Conservation (phyloP, 2,888 invertebrate genomes). For the Glaucopsyche alexis region DNA sequence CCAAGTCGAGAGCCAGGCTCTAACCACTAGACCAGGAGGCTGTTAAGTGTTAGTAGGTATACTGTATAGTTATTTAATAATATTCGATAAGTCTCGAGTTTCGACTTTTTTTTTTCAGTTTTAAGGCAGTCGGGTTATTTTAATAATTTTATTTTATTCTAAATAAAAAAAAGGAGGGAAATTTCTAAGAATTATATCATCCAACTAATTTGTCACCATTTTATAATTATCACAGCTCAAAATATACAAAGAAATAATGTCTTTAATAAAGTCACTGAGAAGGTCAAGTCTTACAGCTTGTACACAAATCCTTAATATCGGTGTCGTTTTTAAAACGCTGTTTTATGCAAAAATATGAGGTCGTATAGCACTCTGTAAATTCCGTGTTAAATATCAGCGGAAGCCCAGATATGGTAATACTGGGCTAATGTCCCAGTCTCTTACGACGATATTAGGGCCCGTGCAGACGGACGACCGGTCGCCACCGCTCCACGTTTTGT, state of each 20-base stretch:
- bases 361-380: conserved; percentile 9
- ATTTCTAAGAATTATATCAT: no score
- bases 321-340: conserved; percentile 20
- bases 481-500: no score
- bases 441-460: not conserved
- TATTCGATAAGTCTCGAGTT: no score
- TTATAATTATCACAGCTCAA: not conserved
- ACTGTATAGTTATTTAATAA: no score
- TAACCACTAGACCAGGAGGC: no score
- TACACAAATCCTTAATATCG: not conserved
- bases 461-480: not conserved
- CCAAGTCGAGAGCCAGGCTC: no score
- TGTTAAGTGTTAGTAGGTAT: no score
- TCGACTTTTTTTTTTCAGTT: no score
- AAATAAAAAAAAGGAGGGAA: no score
- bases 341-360: conserved; percentile 22
- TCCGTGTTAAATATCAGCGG: conserved; percentile 22
- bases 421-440: conserved; percentile 6
- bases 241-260: not conserved
- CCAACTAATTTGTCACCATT: no score
- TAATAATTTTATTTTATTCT: no score
- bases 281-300: conserved; percentile 13
- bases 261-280: not conserved
- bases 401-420: conserved; percentile 25
- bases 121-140: no score